Evolutionary conservation across 2,797 vertebrate genomes (phyloP).

Genomic region (Gephyroberyx darwinii): DNA sequence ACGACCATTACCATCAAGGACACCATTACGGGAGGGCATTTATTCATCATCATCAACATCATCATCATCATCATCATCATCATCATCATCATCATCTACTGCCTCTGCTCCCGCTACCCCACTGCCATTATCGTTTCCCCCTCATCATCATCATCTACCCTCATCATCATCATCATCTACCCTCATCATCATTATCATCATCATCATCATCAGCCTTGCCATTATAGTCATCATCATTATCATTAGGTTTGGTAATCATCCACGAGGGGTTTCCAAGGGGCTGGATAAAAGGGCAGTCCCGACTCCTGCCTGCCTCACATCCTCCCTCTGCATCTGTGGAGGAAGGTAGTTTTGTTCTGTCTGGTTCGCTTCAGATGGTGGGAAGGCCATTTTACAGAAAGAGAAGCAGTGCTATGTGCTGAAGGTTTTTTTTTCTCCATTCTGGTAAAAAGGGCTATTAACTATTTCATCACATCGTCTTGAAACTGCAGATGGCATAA

Average conservation of each 20-base stretch:
- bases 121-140: conserved; percentile 71
- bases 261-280: conserved; percentile 75
- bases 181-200: conserved; percentile 62
- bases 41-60: conserved; percentile 86
- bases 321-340: conserved; percentile 50
- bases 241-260: conserved; percentile 85
- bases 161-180: conserved; percentile 49
- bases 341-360: conserved; percentile 37
- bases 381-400: conserved; percentile 22
- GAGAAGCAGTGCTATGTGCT: neutral
- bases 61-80: conserved; percentile 79
- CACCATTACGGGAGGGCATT: conserved; percentile 82
- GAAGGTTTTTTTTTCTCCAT: conserved; percentile 16
- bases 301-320: conserved; percentile 69
- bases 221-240: conserved; percentile 88
- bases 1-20: conserved; percentile 84
- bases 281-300: conserved; percentile 78
- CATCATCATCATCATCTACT: conserved; percentile 56
- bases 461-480: neutral
- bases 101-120: conserved; percentile 65
- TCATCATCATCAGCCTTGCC: conserved; percentile 74
- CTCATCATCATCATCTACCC: conserved; percentile 51
- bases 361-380: conserved; percentile 16
- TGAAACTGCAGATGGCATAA: conserved; percentile 7
- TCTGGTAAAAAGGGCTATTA: neutral